These are phyloP conservation scores for Polydrusus tereticollis DNA, from an alignment of 2,888 invertebrate genomes.

Conservation along the genomic window DNA sequence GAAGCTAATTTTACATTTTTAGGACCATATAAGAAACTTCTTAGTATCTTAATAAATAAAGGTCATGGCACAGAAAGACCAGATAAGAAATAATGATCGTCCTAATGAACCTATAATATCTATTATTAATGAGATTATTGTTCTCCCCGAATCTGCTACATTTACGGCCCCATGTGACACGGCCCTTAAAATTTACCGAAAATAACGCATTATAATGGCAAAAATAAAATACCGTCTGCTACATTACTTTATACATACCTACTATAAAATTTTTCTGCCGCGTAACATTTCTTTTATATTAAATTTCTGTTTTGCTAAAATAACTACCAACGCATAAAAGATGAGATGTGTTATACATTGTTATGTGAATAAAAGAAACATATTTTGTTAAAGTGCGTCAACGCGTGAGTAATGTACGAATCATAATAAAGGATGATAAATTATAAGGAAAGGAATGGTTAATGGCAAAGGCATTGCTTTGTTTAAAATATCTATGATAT, in stretches of 20 bases:
- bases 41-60: not conserved
- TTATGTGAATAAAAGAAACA: not conserved
- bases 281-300: not conserved
- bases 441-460: not conserved
- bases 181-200: not conserved
- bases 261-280: not conserved
- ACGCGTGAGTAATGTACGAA: not conserved
- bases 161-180: not conserved
- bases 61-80: not conserved
- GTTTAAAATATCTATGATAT: not conserved
- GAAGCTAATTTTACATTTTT: no score
- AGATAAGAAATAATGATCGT: not conserved
- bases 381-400: not conserved
- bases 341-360: not conserved
- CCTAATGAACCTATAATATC: not conserved
- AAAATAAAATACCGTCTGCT: not conserved
- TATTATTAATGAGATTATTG: not conserved
- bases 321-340: not conserved
- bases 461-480: not conserved
- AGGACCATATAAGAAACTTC: no score
- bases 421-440: conserved; percentile 1
- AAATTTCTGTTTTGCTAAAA: not conserved
- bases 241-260: not conserved
- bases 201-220: not conserved
- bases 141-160: not conserved